Evolutionary conservation across 2,888 invertebrate genomes (phyloP).

Genomic region (Nomada goodeniana): DNA sequence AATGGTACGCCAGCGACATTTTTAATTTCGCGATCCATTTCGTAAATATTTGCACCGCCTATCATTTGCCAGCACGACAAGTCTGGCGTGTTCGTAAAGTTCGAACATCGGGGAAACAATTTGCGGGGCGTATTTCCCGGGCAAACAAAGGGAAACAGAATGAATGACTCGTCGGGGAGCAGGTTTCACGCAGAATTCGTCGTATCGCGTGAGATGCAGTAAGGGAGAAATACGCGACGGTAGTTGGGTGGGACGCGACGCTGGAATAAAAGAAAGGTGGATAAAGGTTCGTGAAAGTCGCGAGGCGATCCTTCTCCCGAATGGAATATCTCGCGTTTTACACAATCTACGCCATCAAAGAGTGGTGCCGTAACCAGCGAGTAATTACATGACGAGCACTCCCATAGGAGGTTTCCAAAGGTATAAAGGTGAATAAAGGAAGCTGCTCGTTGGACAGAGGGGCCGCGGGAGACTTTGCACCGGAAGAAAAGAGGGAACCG

Average conservation of each 20-base stretch:
- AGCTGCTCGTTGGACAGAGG: constrained; percentile 41
- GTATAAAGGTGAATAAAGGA: constrained; percentile 56
- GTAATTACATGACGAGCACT: constrained; percentile 61
- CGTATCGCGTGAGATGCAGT: constrained; percentile 12
- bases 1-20: background rate
- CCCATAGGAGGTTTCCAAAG: constrained; percentile 49
- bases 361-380: constrained; percentile 31
- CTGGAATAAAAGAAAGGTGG: constrained; percentile 9
- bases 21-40: background rate
- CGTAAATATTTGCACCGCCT: background rate
- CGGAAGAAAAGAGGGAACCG: constrained; percentile 5
- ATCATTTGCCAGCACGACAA: background rate
- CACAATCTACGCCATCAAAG: constrained; percentile 36
- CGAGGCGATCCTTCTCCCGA: constrained; percentile 42
- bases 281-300: constrained; percentile 35
- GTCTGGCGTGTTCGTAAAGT: no score
- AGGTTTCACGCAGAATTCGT: constrained; percentile 9
- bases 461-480: constrained; percentile 32
- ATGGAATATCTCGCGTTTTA: constrained; percentile 47
- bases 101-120: no score
- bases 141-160: constrained; percentile 3
- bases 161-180: constrained; percentile 40
- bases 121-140: background rate
- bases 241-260: constrained; percentile 10
- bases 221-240: constrained; percentile 7